These are phyloP conservation scores for Cydia strobilella DNA, from an alignment of 1,140 invertebrate genomes.

Conservation along the genomic window DNA sequence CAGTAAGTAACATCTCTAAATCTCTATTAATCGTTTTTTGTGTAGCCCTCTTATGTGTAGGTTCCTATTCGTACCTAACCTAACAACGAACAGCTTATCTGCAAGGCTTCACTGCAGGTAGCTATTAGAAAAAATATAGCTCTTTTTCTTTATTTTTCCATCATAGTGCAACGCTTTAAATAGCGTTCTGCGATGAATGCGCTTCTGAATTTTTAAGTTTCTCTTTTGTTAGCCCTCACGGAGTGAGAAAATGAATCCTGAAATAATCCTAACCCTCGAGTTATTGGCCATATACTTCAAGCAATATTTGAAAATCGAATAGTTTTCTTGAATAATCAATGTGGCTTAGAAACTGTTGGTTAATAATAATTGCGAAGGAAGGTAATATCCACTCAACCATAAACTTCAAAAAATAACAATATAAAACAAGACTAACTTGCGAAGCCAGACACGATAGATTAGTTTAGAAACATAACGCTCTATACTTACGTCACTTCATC, in stretches of 20 bases:
- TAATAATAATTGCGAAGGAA: neutral
- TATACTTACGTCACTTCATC: constrained; percentile 46
- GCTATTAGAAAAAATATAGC: neutral
- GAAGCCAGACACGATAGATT: constrained; percentile 5
- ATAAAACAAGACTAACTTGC: constrained; percentile 5
- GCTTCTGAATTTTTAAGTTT: constrained; percentile 4
- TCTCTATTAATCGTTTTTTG: neutral
- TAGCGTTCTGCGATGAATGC: neutral
- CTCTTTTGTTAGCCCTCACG: neutral
- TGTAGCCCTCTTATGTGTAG: neutral
- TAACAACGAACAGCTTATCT: neutral
- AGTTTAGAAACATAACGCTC: constrained; percentile 26
- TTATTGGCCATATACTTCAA: neutral
- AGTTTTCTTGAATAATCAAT: neutral
- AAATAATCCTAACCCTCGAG: neutral
- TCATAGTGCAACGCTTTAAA: constrained; percentile 11
- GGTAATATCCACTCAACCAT: neutral
- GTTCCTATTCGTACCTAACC: neutral
- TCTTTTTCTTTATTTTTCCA: neutral
- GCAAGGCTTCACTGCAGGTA: neutral
- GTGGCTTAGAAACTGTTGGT: neutral
- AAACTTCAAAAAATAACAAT: constrained; percentile 6
- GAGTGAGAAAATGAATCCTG: constrained; percentile 3
- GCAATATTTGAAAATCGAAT: neutral
- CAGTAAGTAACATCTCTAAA: neutral